phyloP scores from a whole-genome alignment of 2,888 invertebrate species.

The Xestia ashworthii region DNA sequence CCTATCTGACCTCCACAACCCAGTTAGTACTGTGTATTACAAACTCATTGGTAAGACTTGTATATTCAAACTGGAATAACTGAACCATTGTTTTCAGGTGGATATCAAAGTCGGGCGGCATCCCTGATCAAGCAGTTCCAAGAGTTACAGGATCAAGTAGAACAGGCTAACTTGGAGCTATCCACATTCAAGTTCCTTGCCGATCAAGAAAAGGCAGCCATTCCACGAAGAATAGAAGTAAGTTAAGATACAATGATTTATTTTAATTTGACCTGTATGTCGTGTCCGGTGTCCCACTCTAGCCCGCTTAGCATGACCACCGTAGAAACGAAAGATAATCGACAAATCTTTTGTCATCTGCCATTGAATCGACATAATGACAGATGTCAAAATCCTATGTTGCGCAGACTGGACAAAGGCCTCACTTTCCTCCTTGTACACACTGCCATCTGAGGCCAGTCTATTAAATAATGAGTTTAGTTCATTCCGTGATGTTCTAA shows the following conservation, averaged over 20 bases:
- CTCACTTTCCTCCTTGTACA: not conserved
- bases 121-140: conserved; percentile 96
- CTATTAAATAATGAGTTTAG: not conserved
- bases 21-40: not conserved
- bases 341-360: no score
- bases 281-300: no score
- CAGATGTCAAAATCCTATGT: no score
- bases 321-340: no score
- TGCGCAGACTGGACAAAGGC: no score
- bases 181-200: conserved; percentile 97
- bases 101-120: conserved; percentile 92
- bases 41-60: not conserved
- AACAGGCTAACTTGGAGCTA: conserved; percentile 96
- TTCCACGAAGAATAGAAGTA: conserved; percentile 97
- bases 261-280: not conserved
- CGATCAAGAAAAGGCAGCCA: conserved; percentile 96
- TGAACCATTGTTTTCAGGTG: conserved; percentile 73
- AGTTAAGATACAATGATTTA: conserved; percentile 25
- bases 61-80: not conserved
- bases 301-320: not conserved
- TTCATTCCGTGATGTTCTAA: not conserved
- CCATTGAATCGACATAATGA: no score
- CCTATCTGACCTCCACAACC: not conserved
- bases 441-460: not conserved
- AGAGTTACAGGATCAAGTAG: conserved; percentile 96